Evolutionary conservation across 2,797 vertebrate species (phyloP).

Genomic region (Falco peregrinus): DNA sequence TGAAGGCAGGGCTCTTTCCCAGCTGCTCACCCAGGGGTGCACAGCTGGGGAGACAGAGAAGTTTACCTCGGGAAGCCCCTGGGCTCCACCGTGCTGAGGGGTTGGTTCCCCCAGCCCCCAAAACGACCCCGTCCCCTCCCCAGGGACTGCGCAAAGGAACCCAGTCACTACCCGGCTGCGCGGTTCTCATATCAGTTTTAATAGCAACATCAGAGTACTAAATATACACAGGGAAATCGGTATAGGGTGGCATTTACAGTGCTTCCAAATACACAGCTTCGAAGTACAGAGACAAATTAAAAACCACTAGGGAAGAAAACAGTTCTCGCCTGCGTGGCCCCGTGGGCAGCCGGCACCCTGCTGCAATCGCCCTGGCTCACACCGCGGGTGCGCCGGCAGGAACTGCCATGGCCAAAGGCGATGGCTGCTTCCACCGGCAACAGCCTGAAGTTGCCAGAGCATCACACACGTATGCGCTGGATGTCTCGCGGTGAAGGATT

Average conservation of each 20-base stretch:
- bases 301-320: conserved; percentile 85
- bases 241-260: conserved; percentile 91
- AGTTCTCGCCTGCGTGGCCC: conserved; percentile 78
- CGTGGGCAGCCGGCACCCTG: not conserved
- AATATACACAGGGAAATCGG: conserved; percentile 88
- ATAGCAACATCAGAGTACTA: conserved; percentile 94
- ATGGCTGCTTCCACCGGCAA: not conserved
- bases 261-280: conserved; percentile 90
- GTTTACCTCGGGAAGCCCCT: not conserved
- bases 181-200: conserved; percentile 85
- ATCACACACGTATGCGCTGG: not conserved
- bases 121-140: not conserved
- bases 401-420: not conserved
- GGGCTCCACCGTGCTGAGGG: not conserved
- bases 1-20: not conserved
- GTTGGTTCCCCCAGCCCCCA: rapidly evolving
- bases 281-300: conserved; percentile 88
- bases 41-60: too few relatives aligned
- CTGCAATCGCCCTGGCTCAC: not conserved
- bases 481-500: not conserved
- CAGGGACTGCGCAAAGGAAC: not conserved
- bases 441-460: not conserved
- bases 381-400: rapidly evolving
- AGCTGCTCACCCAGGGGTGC: rapidly evolving
- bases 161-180: not conserved